Base-by-base conservation (phyloP, 2,113 vertebrate genomes). In the Sigmodon hispidus region DNA sequence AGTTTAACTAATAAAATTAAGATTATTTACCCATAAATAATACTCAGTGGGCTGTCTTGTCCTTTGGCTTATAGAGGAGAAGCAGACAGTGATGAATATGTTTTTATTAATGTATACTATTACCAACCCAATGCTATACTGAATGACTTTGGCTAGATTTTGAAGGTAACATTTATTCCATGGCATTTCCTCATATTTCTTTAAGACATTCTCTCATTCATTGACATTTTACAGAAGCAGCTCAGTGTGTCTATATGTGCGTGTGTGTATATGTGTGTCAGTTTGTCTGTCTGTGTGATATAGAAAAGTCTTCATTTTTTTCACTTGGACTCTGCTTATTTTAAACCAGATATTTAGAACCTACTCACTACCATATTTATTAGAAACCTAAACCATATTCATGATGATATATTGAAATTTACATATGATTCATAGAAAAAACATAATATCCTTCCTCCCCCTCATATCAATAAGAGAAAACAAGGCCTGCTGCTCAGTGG, bases 371-470 rank as follows among this genome's bases (percentile, higher is more conserved):
- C 0, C 1, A 26, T 8, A 1, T 45, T 76, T 36, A 36, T 45
- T 3, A 2, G 52, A 75, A 70, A 45, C 22, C 15, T 50, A 87
- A 73, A 45, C 57, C 1, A 8, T n/a, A 5, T 80, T 65, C 48
- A 1, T 3, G 4, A 4, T 48, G 13, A 5, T 75, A 16, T n/a
- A 69, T 31, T 7, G 50, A 75, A 50, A 0, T 1, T n/a, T 22
- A 50, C 19, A n/a, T 12, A 0, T 69, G 5, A 81, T 69, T 15
- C 7, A 69, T 3, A 61, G 29, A 9, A 73, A 29, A 87, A 3
- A 59, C 26, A 22, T 31, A 17, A 7, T 17, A 31, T 57, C 8
- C 31, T 76, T 89, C 79, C 4, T 36, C 34, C 21, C 21, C 1
- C 13, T 40, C 19, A 4, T 6, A 36, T 29, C 22, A 81, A 83